Evolutionary conservation across 2,113 vertebrate species (phyloP).

Genomic region (Otis tarda): DNA sequence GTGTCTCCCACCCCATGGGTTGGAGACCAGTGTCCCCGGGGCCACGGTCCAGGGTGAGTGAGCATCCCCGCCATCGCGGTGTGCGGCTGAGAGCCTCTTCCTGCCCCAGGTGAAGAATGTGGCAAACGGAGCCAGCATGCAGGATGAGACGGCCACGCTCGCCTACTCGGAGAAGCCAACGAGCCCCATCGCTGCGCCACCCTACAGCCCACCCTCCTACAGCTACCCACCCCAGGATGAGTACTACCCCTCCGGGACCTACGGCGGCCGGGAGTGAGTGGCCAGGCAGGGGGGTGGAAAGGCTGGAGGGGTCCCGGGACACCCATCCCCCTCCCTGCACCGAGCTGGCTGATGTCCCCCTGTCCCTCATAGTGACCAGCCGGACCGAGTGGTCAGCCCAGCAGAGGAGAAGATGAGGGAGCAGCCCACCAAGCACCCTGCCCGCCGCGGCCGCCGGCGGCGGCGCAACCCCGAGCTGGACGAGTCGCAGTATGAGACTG

Average conservation of each 20-base stretch:
- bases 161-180: slow-evolving; percentile 76
- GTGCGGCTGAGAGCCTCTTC: accelerated
- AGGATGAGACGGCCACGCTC: slow-evolving; percentile 75
- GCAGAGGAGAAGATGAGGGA: slow-evolving; percentile 57
- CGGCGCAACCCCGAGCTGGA: slow-evolving; percentile 70
- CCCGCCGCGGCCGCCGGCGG: slow-evolving; percentile 70
- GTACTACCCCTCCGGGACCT: slow-evolving; percentile 40
- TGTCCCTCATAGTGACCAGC: neutral
- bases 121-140: slow-evolving; percentile 66
- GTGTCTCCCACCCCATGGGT: neutral
- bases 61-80: accelerated
- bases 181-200: slow-evolving; percentile 47
- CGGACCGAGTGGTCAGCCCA: slow-evolving; percentile 21
- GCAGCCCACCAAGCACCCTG: slow-evolving; percentile 40
- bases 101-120: slow-evolving; percentile 84
- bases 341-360: neutral
- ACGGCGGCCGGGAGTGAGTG: slow-evolving; percentile 69
- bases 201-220: slow-evolving; percentile 49
- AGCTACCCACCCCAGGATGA: slow-evolving; percentile 53
- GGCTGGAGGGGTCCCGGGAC: neutral
- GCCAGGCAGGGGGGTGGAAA: neutral
- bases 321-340: neutral
- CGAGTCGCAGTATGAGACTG: slow-evolving; percentile 80
- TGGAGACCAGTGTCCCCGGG: neutral
- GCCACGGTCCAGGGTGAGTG: neutral